Evolutionary conservation across 2,797 vertebrate genomes (phyloP).

Genomic region (Peromyscus aztecus): DNA sequence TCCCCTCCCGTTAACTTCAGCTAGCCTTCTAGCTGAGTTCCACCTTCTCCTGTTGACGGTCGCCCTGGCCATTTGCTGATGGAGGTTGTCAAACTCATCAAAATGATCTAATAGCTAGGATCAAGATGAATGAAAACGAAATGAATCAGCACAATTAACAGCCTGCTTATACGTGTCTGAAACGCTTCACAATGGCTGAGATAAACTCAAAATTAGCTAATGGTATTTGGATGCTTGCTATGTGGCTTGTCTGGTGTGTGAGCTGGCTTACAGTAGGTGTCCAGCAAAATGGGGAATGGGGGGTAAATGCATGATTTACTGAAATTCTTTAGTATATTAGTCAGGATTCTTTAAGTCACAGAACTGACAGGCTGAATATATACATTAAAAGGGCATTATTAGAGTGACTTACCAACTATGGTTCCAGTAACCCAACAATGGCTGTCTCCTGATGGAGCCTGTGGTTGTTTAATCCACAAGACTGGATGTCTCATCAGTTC

Average conservation of each 20-base stretch:
- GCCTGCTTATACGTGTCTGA: background rate
- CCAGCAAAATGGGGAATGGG: too few species aligned
- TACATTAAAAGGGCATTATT: background rate
- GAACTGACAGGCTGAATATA: background rate
- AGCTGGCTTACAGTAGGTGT: background rate
- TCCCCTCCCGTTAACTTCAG: conserved; percentile 47
- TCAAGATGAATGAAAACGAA: conserved; percentile 32
- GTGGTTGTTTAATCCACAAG: too few species aligned
- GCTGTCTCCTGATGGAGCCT: background rate
- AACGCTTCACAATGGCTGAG: background rate
- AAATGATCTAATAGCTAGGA: conserved; percentile 5
- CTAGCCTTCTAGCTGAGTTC: conserved; percentile 1
- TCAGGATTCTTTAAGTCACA: background rate
- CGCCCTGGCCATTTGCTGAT: conserved; percentile 3
- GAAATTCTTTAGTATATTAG: background rate
- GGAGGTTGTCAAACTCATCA: background rate
- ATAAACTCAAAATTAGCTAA: background rate
- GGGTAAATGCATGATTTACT: background rate
- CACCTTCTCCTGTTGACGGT: background rate
- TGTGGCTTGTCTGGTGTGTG: background rate
- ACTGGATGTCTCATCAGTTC: background rate
- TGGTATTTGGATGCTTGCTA: background rate
- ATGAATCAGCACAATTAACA: background rate
- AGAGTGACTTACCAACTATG: background rate
- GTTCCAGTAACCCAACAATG: background rate